A percentile compares a stretch with the other conserved stretches of the same genome.
These are phyloP conservation scores for Orussus abietinus DNA, from an alignment of 1,140 invertebrate species.

Conservation along the genomic window DNA sequence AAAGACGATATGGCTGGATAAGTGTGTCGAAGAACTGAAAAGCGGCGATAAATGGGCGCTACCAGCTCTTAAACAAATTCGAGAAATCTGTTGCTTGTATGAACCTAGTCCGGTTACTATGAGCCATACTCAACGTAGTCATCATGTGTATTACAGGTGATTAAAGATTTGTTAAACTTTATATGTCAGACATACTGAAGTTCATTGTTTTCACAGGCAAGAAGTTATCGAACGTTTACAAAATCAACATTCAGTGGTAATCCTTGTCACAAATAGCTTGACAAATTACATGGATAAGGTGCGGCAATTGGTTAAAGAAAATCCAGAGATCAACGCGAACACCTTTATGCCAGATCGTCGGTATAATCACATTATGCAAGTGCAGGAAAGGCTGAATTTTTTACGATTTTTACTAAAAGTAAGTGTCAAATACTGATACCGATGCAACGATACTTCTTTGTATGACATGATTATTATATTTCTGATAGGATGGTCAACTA, in stretches of 20 bases:
- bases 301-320: slow-evolving; percentile 65
- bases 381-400: slow-evolving; percentile 92
- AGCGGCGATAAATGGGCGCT: slow-evolving; percentile 86
- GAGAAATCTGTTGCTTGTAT: slow-evolving; percentile 93
- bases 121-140: slow-evolving; percentile 59
- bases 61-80: slow-evolving; percentile 91
- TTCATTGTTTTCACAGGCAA: slow-evolving; percentile 57
- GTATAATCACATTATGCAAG: slow-evolving; percentile 89
- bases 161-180: slow-evolving; percentile 1
- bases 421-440: slow-evolving; percentile 16
- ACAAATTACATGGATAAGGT: slow-evolving; percentile 89
- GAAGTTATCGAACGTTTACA: slow-evolving; percentile 89
- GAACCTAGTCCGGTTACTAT: slow-evolving; percentile 73
- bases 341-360: slow-evolving; percentile 82
- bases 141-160: slow-evolving; percentile 64
- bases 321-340: slow-evolving; percentile 75
- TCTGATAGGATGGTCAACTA: slow-evolving; percentile 75
- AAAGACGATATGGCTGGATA: slow-evolving; percentile 93
- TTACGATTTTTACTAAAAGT: slow-evolving; percentile 83
- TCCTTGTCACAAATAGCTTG: slow-evolving; percentile 90
- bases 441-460: slow-evolving; percentile 3
- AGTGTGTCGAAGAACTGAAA: slow-evolving; percentile 93
- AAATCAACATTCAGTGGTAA: slow-evolving; percentile 87
- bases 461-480: slow-evolving; percentile 9
- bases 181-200: background rate